These are phyloP conservation scores for Tetranychus piercei DNA, from an alignment of 2,888 invertebrate species.

Conservation along the genomic window DNA sequence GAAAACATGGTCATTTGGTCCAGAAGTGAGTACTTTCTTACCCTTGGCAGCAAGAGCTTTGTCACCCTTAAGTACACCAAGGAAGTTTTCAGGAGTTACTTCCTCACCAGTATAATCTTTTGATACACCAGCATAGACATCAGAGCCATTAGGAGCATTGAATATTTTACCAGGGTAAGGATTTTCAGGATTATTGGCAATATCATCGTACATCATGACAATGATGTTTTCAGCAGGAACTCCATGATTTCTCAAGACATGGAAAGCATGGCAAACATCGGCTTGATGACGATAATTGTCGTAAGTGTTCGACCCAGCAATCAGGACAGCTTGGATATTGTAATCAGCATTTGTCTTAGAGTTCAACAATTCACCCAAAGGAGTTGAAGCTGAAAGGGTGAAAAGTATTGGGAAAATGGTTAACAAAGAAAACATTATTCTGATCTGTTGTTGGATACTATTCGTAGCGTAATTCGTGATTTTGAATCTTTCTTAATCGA, in stretches of 20 bases:
- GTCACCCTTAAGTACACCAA: slow-evolving; percentile 40
- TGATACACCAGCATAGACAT: slow-evolving; percentile 41
- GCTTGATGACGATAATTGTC: slow-evolving; percentile 45
- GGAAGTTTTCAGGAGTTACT: slow-evolving; percentile 40
- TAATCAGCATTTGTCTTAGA: too few species aligned
- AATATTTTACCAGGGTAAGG: slow-evolving; percentile 40
- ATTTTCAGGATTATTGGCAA: slow-evolving; percentile 39
- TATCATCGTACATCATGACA: slow-evolving; percentile 45
- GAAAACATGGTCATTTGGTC: slow-evolving; percentile 31
- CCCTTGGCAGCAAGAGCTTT: slow-evolving; percentile 28
- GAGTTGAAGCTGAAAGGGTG: too few species aligned
- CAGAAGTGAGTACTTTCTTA: slow-evolving; percentile 30
- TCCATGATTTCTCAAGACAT: slow-evolving; percentile 38
- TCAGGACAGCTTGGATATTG: too few species aligned
- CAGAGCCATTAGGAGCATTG: slow-evolving; percentile 39
- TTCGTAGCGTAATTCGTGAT: too few species aligned
- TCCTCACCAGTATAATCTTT: slow-evolving; percentile 40
- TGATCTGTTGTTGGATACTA: too few species aligned
- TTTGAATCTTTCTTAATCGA: too few species aligned
- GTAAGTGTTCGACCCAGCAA: slow-evolving; percentile 36
- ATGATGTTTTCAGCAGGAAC: slow-evolving; percentile 41
- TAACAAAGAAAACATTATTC: too few species aligned
- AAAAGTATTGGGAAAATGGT: too few species aligned
- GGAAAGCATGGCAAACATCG: slow-evolving; percentile 43
- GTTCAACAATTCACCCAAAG: too few species aligned